A percentile compares a stretch with the other conserved stretches of the same genome.
These are phyloP conservation scores for Leptinotarsa undecemlineata DNA, from an alignment of 1,140 invertebrate species.

Conservation along the genomic window DNA sequence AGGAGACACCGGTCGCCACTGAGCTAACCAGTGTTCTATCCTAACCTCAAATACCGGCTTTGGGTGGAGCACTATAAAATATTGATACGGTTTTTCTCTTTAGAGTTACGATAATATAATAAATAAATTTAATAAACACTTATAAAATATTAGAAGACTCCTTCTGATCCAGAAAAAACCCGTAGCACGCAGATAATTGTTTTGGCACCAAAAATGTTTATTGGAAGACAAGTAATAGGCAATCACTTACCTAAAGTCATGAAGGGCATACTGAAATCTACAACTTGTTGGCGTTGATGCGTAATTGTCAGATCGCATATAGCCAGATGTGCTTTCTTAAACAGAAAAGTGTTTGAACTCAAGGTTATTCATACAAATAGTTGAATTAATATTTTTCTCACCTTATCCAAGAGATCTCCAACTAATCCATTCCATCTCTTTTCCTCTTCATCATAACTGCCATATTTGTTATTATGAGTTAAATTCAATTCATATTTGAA, in stretches of 20 bases:
- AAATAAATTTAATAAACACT: too few relatives aligned
- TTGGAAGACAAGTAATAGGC: background rate
- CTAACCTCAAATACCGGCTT: too few relatives aligned
- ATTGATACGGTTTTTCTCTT: too few relatives aligned
- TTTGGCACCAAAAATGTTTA: too few relatives aligned
- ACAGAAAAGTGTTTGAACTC: slow-evolving; percentile 26
- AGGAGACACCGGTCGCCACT: too few relatives aligned
- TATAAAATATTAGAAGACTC: too few relatives aligned
- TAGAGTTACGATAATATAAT: too few relatives aligned
- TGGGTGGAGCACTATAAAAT: too few relatives aligned
- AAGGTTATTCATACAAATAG: background rate
- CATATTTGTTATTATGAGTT: slow-evolving; percentile 70
- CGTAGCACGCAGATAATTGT: too few relatives aligned
- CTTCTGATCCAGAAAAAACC: too few relatives aligned
- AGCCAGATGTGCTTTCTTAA: slow-evolving; percentile 85
- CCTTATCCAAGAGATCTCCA: slow-evolving; percentile 76
- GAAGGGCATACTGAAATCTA: slow-evolving; percentile 90
- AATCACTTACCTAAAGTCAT: slow-evolving; percentile 73
- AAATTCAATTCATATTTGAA: slow-evolving; percentile 79
- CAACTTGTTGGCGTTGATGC: slow-evolving; percentile 75
- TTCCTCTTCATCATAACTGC: slow-evolving; percentile 67
- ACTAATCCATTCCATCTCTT: slow-evolving; percentile 86
- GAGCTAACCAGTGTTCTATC: too few relatives aligned
- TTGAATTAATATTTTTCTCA: slow-evolving; percentile 53
- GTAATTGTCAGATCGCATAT: slow-evolving; percentile 93